Evolutionary conservation across 2,797 vertebrate genomes (phyloP).

Genomic region (Pangasius krempfi): DNA sequence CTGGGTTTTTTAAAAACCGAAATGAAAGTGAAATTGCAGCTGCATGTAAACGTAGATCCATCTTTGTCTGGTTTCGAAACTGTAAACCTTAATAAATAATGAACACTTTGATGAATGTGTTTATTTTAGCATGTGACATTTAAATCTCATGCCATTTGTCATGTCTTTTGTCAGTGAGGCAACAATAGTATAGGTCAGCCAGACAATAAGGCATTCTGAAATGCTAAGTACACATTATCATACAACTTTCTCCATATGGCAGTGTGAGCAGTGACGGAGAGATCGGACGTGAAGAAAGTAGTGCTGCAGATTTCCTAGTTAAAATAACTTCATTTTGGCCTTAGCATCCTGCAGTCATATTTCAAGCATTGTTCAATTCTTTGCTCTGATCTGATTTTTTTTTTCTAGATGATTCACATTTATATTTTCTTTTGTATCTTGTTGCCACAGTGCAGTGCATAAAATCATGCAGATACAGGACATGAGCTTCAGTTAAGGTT

Average conservation of each 20-base stretch:
- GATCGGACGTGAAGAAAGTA: background rate
- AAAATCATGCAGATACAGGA: background rate
- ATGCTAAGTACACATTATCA: conserved; percentile 3
- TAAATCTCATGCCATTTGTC: background rate
- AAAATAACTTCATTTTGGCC: background rate
- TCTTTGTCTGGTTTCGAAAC: background rate
- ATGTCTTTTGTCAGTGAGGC: conserved; percentile 3
- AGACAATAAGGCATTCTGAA: background rate
- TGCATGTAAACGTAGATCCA: background rate
- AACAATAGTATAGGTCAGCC: background rate
- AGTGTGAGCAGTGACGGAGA: background rate
- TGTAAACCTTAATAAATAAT: background rate
- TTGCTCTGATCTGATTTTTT: background rate
- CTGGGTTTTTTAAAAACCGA: background rate
- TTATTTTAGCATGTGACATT: background rate
- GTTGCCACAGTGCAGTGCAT: background rate
- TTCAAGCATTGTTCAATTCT: background rate
- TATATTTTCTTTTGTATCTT: too few species aligned
- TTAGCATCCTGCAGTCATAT: background rate
- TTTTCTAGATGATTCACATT: background rate
- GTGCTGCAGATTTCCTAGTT: background rate
- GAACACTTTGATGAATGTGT: background rate
- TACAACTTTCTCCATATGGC: background rate
- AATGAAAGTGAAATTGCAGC: background rate
- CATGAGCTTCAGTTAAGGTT: background rate